phyloP scores from a whole-genome alignment of 1,140 invertebrate species.

The Teleogryllus occipitalis region DNA sequence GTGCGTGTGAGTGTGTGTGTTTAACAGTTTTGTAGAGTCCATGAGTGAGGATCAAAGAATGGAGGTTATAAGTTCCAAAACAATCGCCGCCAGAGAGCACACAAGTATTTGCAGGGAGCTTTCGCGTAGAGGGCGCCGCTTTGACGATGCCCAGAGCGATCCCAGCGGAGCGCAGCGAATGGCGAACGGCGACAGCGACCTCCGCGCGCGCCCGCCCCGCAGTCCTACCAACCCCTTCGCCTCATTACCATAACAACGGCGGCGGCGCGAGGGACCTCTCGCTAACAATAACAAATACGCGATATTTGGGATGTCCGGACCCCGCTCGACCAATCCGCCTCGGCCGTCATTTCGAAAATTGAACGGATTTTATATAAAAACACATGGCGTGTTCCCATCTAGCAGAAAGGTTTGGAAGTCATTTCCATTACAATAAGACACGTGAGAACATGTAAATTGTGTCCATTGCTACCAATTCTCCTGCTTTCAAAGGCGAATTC shows the following conservation, averaged over 20 bases:
- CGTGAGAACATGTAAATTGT: neutral
- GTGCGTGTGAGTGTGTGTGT: too few species aligned
- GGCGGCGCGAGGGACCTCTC: neutral
- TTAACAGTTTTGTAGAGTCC: too few species aligned
- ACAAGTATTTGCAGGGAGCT: too few species aligned
- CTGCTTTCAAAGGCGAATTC: neutral
- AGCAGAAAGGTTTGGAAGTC: neutral
- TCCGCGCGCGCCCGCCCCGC: neutral
- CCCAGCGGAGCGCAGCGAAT: neutral
- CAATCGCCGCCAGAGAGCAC: too few species aligned
- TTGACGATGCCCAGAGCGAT: neutral
- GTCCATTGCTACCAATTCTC: neutral
- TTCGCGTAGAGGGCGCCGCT: too few species aligned
- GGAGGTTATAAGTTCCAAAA: too few species aligned
- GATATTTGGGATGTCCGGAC: neutral
- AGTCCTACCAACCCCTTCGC: neutral
- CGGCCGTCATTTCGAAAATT: neutral
- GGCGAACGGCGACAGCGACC: neutral
- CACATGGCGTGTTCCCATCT: slow-evolving; percentile 3
- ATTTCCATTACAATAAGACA: neutral
- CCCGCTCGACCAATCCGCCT: neutral
- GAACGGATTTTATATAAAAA: neutral
- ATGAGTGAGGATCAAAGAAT: too few species aligned
- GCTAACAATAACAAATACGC: neutral
- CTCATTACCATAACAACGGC: neutral